These are phyloP conservation scores for Polyergus mexicanus DNA, from an alignment of 1,140 invertebrate species.

Conservation along the genomic window DNA sequence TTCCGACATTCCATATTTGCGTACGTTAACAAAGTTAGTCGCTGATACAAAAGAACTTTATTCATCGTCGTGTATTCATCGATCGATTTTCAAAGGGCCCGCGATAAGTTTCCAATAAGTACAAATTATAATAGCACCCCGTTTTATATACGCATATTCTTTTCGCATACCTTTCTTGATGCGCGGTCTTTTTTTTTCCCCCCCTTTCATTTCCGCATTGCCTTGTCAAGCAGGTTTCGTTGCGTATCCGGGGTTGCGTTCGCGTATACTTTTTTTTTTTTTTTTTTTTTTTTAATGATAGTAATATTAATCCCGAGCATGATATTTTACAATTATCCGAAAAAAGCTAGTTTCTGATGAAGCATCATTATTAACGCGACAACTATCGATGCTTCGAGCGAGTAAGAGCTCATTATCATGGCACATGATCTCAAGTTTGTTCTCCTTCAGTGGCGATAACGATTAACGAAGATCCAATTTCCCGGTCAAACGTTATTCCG, in stretches of 20 bases:
- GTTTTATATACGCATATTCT: not conserved
- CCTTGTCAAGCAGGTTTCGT: not conserved
- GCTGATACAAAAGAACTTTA: not conserved
- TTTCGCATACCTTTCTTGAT: not conserved
- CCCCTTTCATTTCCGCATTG: not conserved
- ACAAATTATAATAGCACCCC: not conserved
- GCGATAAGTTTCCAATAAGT: not conserved
- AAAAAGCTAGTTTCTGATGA: not conserved
- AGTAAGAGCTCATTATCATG: conserved; percentile 31
- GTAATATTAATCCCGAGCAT: not conserved
- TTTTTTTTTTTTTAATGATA: not conserved
- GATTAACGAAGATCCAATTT: conserved; percentile 69
- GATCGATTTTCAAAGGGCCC: not conserved
- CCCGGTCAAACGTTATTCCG: conserved; percentile 62
- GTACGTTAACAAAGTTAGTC: not conserved
- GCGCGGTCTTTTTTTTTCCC: not conserved
- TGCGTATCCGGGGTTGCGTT: not conserved
- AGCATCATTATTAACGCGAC: not conserved
- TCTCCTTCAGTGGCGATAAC: conserved; percentile 65
- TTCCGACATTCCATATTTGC: not conserved
- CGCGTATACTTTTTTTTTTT: not conserved
- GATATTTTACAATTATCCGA: not conserved
- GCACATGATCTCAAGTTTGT: conserved; percentile 65
- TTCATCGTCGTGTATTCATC: not conserved
- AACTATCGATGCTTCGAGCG: not conserved